A percentile compares a stretch with the other conserved stretches of the same genome.
Evolutionary conservation across 2,113 vertebrate genomes (phyloP).

Genomic region (Sitta europaea): DNA sequence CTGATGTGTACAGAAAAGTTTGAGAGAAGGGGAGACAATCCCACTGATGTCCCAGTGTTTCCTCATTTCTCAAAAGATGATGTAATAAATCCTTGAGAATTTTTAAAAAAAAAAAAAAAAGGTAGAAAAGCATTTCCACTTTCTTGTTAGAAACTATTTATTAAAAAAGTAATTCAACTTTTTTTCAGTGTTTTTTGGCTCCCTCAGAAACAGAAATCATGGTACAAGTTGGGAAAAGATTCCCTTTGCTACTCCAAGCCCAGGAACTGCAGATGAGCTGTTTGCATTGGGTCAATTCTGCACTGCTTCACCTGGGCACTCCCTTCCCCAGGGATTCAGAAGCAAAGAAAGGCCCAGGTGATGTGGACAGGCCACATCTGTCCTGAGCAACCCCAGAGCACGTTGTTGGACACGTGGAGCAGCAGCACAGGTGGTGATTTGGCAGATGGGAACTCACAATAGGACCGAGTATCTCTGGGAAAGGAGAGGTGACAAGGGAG

Average conservation of each 20-base stretch:
- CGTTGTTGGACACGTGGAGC: accelerated
- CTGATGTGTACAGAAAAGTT: background rate
- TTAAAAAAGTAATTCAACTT: background rate
- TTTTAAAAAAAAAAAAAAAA: background rate
- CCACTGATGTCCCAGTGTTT: accelerated
- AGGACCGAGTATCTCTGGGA: accelerated
- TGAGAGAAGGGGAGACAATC: background rate
- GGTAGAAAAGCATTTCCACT: accelerated
- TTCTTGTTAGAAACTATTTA: background rate
- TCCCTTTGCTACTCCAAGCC: background rate
- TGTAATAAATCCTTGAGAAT: background rate
- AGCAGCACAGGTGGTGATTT: background rate
- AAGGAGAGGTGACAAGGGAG: background rate
- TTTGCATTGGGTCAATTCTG: background rate
- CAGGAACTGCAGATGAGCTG: background rate
- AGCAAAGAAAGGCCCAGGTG: accelerated
- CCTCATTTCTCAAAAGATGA: background rate
- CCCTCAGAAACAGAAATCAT: background rate
- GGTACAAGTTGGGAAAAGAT: accelerated
- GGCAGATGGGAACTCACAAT: background rate
- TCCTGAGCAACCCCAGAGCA: background rate
- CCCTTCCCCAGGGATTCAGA: background rate
- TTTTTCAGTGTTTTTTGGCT: background rate
- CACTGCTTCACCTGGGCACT: background rate
- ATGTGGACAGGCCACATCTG: accelerated